A percentile compares a stretch with the other conserved stretches of the same genome.
phyloP scores from a whole-genome alignment of 1,140 invertebrate species.

The Neotoxoptera formosana region DNA sequence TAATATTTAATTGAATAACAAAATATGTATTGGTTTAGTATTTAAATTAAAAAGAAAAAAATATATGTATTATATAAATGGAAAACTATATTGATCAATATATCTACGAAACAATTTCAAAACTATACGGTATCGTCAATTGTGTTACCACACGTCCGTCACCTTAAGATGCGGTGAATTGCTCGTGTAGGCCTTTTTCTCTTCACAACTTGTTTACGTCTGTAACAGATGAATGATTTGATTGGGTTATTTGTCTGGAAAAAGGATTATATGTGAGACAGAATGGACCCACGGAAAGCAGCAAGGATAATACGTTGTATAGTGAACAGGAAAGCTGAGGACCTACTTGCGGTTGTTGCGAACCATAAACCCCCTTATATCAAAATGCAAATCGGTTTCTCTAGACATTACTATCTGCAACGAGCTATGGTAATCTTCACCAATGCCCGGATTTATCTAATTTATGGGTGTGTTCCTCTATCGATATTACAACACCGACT shows the following conservation, averaged over 20 bases:
- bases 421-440: conserved; percentile 27
- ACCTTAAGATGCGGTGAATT: not conserved
- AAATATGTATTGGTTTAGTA: not conserved
- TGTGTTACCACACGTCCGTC: not conserved
- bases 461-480: conserved; percentile 29
- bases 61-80: not conserved
- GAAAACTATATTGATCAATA: not conserved
- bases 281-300: not conserved
- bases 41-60: too few species aligned
- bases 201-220: not conserved
- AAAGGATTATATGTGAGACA: conserved; percentile 20
- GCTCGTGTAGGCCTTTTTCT: not conserved
- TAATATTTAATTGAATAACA: not conserved
- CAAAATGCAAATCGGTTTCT: conserved; percentile 49
- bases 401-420: not conserved
- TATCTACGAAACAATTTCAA: not conserved
- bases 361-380: conserved; percentile 16
- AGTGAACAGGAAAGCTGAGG: not conserved
- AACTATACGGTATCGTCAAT: not conserved
- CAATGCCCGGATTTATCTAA: conserved; percentile 24
- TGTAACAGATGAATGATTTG: conserved; percentile 26
- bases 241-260: conserved; percentile 33
- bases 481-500: not conserved
- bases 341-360: not conserved
- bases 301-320: not conserved